These are phyloP conservation scores for Drosophila kuntzei DNA, from an alignment of 2,888 invertebrate genomes.

Conservation along the genomic window DNA sequence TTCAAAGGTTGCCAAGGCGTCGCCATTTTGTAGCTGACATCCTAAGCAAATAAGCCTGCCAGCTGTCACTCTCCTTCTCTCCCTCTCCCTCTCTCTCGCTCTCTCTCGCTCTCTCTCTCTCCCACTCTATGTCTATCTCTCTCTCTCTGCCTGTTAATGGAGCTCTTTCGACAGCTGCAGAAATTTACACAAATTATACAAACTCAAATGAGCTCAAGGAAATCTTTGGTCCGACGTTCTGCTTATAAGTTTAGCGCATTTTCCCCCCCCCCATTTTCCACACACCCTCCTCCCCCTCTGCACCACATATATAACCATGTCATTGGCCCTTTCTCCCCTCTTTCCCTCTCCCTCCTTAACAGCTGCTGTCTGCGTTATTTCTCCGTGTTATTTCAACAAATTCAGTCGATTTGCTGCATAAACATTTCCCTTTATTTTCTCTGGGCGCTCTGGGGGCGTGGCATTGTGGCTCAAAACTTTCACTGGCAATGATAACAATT, in stretches of 20 bases:
- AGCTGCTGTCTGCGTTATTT: conserved; percentile 36
- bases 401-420: conserved; percentile 84
- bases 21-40: conserved; percentile 34
- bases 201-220: conserved; percentile 72
- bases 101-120: not conserved
- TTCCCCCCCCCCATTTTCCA: not conserved
- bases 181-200: conserved; percentile 62
- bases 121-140: not conserved
- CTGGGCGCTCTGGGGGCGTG: conserved; percentile 20
- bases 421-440: conserved; percentile 59
- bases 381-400: conserved; percentile 81
- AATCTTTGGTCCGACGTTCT: conserved; percentile 17
- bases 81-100: not conserved
- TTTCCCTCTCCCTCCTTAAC: not conserved
- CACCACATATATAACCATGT: conserved; percentile 7
- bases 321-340: conserved; percentile 33
- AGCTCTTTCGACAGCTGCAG: conserved; percentile 57
- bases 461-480: conserved; percentile 44
- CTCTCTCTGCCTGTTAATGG: not conserved
- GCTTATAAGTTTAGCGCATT: conserved; percentile 76
- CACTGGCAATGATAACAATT: conserved; percentile 59
- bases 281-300: not conserved
- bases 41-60: conserved; percentile 72
- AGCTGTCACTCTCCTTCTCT: no score
- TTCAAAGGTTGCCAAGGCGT: conserved; percentile 75